Evolutionary conservation across 92 coral and sea anemone genomes (phyloP).

Genomic region (Porites evermanni): DNA sequence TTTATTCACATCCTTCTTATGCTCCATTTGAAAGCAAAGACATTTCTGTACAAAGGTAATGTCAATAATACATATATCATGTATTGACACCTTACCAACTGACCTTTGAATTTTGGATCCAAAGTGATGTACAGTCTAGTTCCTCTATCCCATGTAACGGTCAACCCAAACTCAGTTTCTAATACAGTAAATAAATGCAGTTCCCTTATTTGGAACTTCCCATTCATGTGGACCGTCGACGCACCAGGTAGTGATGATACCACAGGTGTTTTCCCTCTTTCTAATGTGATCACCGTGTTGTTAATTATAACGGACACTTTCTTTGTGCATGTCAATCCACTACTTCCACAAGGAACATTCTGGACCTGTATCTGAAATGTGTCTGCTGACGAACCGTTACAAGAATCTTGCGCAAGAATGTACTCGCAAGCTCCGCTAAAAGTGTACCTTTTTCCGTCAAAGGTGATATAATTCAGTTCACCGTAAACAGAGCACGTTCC

Average conservation of each 20-base stretch:
- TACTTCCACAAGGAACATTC: slow-evolving; percentile 89
- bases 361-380: slow-evolving; percentile 81
- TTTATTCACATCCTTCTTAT: neutral
- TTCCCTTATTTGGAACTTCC: slow-evolving; percentile 64
- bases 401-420: slow-evolving; percentile 78
- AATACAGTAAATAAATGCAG: slow-evolving; percentile 83
- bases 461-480: slow-evolving; percentile 87
- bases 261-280: slow-evolving; percentile 58
- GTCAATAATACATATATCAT: too few species aligned
- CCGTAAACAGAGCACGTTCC: slow-evolving; percentile 84
- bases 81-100: neutral
- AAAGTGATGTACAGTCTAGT: slow-evolving; percentile 84
- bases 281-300: slow-evolving; percentile 72
- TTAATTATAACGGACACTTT: slow-evolving; percentile 67
- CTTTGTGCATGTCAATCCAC: slow-evolving; percentile 87
- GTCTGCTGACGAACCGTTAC: slow-evolving; percentile 68
- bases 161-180: slow-evolving; percentile 83
- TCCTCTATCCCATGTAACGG: slow-evolving; percentile 90
- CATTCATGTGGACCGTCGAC: slow-evolving; percentile 33
- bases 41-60: neutral
- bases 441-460: slow-evolving; percentile 83
- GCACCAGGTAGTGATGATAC: slow-evolving; percentile 84
- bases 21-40: too few species aligned
- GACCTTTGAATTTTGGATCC: slow-evolving; percentile 83
- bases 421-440: slow-evolving; percentile 89